Evolutionary conservation across 2,888 invertebrate species (phyloP), one percentile per base, ranked within the genome.

Genomic region (Xestoiulus laeticollis): DNA sequence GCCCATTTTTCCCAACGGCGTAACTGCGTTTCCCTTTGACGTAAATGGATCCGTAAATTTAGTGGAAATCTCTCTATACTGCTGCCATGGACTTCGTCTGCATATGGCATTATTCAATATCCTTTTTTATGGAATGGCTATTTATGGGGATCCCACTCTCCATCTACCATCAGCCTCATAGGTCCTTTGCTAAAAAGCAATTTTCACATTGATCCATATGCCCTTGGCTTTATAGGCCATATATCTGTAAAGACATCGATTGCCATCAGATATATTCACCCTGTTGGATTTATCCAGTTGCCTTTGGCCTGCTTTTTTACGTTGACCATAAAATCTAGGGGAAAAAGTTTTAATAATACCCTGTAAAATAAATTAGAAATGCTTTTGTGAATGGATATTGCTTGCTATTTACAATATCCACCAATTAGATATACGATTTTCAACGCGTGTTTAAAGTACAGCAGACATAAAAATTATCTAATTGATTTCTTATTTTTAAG

Each of bases 91-190:
- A 68, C 68, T 68, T 68, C 68, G 26, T 68, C 68, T 68, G 68
- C 68, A 68, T 68, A 68, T 68, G 68, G 68, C 68, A 68, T 68
- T 68, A 68, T 68, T 68, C 68, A 68, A 68, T 68, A 68, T 68
- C 68, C 68, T 68, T 68, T 68, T 68, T 68, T 68, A 68, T 68
- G 68, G 68, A 68, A 68, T 26, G 68, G 68, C 68, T 68, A 68
- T 68, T 68, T 68, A 68, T 68, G 68, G 68, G 68, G 68, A 68
- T 68, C 68, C 26, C 68, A 68, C 26, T 68, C 68, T 26, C 12
- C 26, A 12, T 68, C 68, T 26, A 26, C 68, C 59, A 59, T 59
- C 59, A 59, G 59, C 59, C 22, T 59, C 59, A 59, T 59, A 26
- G 68, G 68, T 68, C 68, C 68, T 68, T 68, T 68, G 68, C 68